Evolutionary conservation across 2,797 vertebrate genomes (phyloP).

Genomic region (Menidia menidia): DNA sequence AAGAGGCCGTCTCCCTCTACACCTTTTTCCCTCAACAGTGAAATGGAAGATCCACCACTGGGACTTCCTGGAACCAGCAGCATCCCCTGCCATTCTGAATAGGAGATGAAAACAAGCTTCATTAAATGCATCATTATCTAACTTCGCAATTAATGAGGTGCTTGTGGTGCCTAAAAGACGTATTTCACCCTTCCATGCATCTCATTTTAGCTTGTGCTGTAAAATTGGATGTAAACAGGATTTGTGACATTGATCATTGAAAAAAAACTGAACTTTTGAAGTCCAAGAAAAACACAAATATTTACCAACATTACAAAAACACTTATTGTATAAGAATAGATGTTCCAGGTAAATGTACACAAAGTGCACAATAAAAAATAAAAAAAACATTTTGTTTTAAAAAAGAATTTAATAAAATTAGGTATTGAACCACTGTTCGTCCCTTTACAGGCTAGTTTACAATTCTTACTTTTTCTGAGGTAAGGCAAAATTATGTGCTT

Average conservation of each 20-base stretch:
- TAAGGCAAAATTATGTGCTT: too few relatives aligned
- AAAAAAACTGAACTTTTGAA: too few relatives aligned
- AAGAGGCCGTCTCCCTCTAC: slow-evolving; percentile 38
- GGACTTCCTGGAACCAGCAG: slow-evolving; percentile 49
- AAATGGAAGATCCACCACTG: slow-evolving; percentile 62
- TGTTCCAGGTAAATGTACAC: too few relatives aligned
- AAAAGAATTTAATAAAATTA: too few relatives aligned
- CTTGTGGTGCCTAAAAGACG: neutral
- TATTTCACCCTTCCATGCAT: neutral
- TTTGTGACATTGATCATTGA: neutral
- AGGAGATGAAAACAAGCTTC: slow-evolving; percentile 58
- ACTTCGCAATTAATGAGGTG: slow-evolving; percentile 10
- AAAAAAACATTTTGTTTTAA: too few relatives aligned
- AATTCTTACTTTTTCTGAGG: too few relatives aligned
- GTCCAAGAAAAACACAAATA: too few relatives aligned
- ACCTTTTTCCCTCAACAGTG: slow-evolving; percentile 61
- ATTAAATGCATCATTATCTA: slow-evolving; percentile 40
- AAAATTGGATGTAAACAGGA: neutral
- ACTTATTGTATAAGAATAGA: too few relatives aligned
- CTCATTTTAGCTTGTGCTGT: neutral
- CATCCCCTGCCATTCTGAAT: slow-evolving; percentile 46
- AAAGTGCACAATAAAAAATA: too few relatives aligned
- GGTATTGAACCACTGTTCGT: too few relatives aligned
- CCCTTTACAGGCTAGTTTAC: too few relatives aligned
- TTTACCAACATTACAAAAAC: too few relatives aligned